Percentiles rank a stretch among this genome's conserved stretches.
Evolutionary conservation across 2,797 vertebrate genomes (phyloP).

Genomic region (Sylvilagus floridanus): DNA sequence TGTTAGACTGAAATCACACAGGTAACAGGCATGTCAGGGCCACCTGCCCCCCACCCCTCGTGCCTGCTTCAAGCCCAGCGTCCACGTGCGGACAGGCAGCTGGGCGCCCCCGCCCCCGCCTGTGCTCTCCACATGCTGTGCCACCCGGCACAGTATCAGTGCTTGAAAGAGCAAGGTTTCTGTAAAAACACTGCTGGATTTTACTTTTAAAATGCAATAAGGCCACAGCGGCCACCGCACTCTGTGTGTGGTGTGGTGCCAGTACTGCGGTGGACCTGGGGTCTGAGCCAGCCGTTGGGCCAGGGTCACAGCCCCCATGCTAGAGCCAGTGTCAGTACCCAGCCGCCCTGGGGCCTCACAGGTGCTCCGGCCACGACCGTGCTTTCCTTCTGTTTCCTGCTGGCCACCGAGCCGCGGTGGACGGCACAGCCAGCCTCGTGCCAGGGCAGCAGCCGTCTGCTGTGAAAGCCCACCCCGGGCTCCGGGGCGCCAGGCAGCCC

Average conservation of each 20-base stretch:
- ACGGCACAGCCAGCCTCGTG: neutral
- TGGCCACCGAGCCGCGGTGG: neutral
- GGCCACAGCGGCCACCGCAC: accelerated
- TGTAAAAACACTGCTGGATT: neutral
- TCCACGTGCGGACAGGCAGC: no score
- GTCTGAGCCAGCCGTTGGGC: no score
- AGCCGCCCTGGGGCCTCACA: no score
- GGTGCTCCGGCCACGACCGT: neutral
- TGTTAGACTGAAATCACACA: neutral
- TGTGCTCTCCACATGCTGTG: accelerated
- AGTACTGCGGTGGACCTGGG: no score
- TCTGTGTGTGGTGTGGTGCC: no score
- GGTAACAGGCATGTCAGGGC: neutral
- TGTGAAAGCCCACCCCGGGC: no score
- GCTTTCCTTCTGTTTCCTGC: neutral
- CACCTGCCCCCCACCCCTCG: no score
- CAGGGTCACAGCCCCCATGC: no score
- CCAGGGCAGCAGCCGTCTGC: neutral
- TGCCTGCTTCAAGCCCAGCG: no score
- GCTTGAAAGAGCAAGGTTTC: neutral
- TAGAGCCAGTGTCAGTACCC: no score
- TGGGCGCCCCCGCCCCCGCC: no score
- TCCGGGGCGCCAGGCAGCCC: no score
- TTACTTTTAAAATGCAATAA: neutral
- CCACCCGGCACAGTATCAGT: accelerated